These are phyloP conservation scores for Melanotaenia duboulayi DNA, from an alignment of 2,113 vertebrate genomes.

Conservation along the genomic window DNA sequence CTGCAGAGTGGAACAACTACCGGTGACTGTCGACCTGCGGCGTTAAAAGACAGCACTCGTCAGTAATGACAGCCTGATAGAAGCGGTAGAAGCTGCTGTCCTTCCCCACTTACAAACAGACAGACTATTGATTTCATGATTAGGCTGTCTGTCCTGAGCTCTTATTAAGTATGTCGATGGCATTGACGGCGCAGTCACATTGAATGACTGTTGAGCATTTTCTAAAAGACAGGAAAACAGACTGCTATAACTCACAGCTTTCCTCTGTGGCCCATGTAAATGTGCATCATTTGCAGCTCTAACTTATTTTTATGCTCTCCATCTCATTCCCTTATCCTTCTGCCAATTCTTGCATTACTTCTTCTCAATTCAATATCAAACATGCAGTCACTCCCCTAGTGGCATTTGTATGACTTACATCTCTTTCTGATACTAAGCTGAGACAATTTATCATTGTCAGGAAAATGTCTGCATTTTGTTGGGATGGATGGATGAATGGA, in stretches of 20 bases:
- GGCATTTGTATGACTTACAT: constrained; percentile 3
- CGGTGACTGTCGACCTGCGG: constrained; percentile 1
- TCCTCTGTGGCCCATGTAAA: neutral
- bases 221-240: constrained; percentile 49
- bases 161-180: constrained; percentile 62
- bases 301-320: neutral
- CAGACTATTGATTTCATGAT: constrained; percentile 74
- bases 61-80: constrained; percentile 47
- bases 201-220: constrained; percentile 39
- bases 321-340: neutral
- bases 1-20: neutral
- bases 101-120: constrained; percentile 48
- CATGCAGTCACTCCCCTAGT: constrained; percentile 5
- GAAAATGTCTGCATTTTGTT: constrained; percentile 26
- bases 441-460: constrained; percentile 42
- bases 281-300: neutral
- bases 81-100: constrained; percentile 37
- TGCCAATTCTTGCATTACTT: constrained; percentile 19
- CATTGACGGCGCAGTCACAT: constrained; percentile 35
- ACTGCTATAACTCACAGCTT: constrained; percentile 7
- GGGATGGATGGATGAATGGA: constrained; percentile 49
- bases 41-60: constrained; percentile 24
- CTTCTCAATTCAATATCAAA: neutral
- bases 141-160: constrained; percentile 65
- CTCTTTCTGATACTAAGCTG: constrained; percentile 40